A percentile compares a stretch with the other conserved stretches of the same genome.
Evolutionary conservation across 1,140 invertebrate species (phyloP).

Genomic region (Pseudobourletiella spinata): DNA sequence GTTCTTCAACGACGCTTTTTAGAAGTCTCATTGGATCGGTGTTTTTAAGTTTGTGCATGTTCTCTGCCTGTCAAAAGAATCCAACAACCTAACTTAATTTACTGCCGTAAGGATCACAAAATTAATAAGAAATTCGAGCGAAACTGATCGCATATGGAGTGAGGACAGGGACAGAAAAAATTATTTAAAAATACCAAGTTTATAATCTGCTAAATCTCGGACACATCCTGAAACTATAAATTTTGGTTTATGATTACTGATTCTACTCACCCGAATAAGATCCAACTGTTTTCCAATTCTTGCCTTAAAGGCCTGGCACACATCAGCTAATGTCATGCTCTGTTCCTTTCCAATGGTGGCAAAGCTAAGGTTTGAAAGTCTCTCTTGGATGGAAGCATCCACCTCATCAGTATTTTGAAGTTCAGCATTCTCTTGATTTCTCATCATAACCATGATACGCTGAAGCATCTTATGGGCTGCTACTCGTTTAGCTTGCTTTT

Average conservation of each 20-base stretch:
- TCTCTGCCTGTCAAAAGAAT: background rate
- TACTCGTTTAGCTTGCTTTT: slow-evolving; percentile 30
- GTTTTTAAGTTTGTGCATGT: background rate
- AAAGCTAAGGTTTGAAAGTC: slow-evolving; percentile 12
- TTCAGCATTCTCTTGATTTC: slow-evolving; percentile 9
- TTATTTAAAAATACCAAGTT: background rate
- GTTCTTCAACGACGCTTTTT: slow-evolving; percentile 24
- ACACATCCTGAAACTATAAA: background rate
- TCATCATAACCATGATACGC: slow-evolving; percentile 13
- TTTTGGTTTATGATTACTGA: background rate
- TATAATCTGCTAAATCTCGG: background rate
- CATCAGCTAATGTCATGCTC: slow-evolving; percentile 7
- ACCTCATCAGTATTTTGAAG: slow-evolving; percentile 16
- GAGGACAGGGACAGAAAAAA: background rate
- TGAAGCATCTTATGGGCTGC: slow-evolving; percentile 25
- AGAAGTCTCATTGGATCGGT: slow-evolving; percentile 17
- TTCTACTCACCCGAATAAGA: slow-evolving; percentile 10
- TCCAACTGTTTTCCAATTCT: slow-evolving; percentile 16
- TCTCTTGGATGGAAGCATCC: slow-evolving; percentile 10
- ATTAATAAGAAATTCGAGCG: background rate
- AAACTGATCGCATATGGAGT: background rate
- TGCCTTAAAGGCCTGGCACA: background rate
- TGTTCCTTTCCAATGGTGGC: slow-evolving; percentile 13
- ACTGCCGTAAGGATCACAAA: background rate
- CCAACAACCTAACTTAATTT: background rate